Base-by-base conservation (phyloP, 1,140 invertebrate genomes). In the Druon quercuslanigerum region DNA sequence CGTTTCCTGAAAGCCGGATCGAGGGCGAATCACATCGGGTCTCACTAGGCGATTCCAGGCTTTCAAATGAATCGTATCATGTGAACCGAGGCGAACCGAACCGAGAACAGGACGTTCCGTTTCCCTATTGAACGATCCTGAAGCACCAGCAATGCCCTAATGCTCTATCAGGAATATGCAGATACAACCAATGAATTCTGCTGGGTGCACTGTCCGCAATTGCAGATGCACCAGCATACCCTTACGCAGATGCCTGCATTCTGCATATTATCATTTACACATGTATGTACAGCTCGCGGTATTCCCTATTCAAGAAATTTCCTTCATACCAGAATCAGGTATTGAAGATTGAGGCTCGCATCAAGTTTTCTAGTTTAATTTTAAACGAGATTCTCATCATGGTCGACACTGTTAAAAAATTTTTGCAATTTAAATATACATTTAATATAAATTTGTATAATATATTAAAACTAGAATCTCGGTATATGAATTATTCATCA, bases 141-240 rank as follows among this genome's bases (percentile, higher is more conserved):
- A 56, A 40, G 51, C 54, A 8, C 12, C 51, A 72, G 81, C 75
- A 82, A 82, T 82, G 78, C 71, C 81, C 81, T 82, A 82, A 82
- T 82, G 78, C 75, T 71, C 76, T 80, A 80, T 76, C 60, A 73
- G 52, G 51, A 76, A 72, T 72, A 76, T 72, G 70, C 75, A 76
- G 75, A 76, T 52, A 76, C 52, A 66, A 66, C 60, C 60, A 66
- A 66, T 66, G 70, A 57, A 72, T 51, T 51, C 51, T 72, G 16
- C 70, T 66, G 60, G 60, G 33, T 66, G 33, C 51, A 56, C 40
- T 57, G 75, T 70, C 56, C 52, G 51, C 70, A 56, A 57, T 72
- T 19, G 33, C 70, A 46, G 50, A 51, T 72, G 75, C 70, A 40
- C 40, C 40, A 46, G 40, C 40, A 46, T 46, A 1, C 40, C 40